Evolutionary conservation across 2,797 vertebrate species (phyloP).

Genomic region (Cetoscarus ocellatus): DNA sequence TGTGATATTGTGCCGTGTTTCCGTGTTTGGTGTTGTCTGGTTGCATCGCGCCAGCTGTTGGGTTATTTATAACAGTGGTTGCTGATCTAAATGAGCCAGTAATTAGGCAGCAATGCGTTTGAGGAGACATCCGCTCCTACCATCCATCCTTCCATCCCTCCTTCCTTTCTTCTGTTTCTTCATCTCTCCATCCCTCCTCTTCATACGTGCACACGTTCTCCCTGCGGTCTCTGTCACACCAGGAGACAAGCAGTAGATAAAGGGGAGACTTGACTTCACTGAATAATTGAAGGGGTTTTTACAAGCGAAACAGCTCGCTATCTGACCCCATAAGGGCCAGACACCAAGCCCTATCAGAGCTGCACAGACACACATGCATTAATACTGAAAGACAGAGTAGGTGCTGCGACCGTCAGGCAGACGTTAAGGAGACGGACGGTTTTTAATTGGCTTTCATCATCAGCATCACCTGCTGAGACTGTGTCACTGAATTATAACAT

Average conservation of each 20-base stretch:
- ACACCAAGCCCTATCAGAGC: slow-evolving; percentile 60
- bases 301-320: slow-evolving; percentile 74
- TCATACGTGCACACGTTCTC: slow-evolving; percentile 32
- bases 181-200: slow-evolving; percentile 35
- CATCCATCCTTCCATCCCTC: slow-evolving; percentile 43
- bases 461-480: slow-evolving; percentile 29
- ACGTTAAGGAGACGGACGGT: slow-evolving; percentile 24
- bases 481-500: slow-evolving; percentile 19
- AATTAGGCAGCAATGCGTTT: slow-evolving; percentile 81
- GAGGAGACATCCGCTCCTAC: slow-evolving; percentile 70
- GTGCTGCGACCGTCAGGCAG: slow-evolving; percentile 46
- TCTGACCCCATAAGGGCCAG: slow-evolving; percentile 77
- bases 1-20: slow-evolving; percentile 70
- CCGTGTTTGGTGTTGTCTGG: slow-evolving; percentile 76
- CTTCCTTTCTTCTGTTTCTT: neutral
- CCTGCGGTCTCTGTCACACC: slow-evolving; percentile 63
- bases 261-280: slow-evolving; percentile 83
- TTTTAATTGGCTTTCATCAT: slow-evolving; percentile 48
- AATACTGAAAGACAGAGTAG: slow-evolving; percentile 24
- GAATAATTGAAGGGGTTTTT: slow-evolving; percentile 84
- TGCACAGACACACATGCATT: slow-evolving; percentile 39
- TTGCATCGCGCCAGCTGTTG: slow-evolving; percentile 79
- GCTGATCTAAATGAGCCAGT: slow-evolving; percentile 81
- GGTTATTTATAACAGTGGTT: slow-evolving; percentile 82
- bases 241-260: slow-evolving; percentile 79